phyloP scores from a whole-genome alignment of 2,113 vertebrate genomes.

The Sebastes schlegelii region DNA sequence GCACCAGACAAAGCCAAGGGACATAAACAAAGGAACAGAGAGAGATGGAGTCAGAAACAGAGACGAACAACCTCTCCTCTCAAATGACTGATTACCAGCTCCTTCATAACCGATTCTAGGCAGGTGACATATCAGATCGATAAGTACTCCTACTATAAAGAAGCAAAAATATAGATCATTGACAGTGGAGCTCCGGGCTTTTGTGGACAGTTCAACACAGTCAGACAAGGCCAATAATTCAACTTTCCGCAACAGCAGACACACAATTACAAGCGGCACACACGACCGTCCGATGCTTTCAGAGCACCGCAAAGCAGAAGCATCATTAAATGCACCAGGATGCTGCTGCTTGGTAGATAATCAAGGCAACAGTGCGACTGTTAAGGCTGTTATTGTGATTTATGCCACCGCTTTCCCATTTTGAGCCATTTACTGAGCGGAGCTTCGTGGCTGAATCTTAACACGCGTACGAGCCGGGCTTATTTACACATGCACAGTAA shows the following conservation, averaged over 20 bases:
- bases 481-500: conserved; percentile 56
- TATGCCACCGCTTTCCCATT: conserved; percentile 52
- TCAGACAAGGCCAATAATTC: conserved; percentile 46
- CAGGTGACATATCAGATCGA: conserved; percentile 74
- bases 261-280: conserved; percentile 28
- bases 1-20: conserved; percentile 47
- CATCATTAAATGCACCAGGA: conserved; percentile 51
- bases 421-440: conserved; percentile 48
- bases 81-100: conserved; percentile 64
- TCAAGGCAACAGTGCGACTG: conserved; percentile 51
- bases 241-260: conserved; percentile 33
- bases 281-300: conserved; percentile 11
- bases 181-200: conserved; percentile 46
- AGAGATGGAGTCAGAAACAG: conserved; percentile 41
- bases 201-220: conserved; percentile 34
- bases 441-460: conserved; percentile 43
- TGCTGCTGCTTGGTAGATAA: conserved; percentile 59
- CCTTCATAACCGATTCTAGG: conserved; percentile 44
- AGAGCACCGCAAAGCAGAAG: conserved; percentile 25
- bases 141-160: conserved; percentile 32
- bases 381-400: conserved; percentile 65
- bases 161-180: conserved; percentile 45
- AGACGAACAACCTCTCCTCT: conserved; percentile 57
- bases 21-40: conserved; percentile 35
- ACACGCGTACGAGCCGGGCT: conserved; percentile 38